Evolutionary conservation across 2,113 vertebrate genomes (phyloP), one percentile per base, ranked within the genome.

Genomic region (Naja naja): DNA sequence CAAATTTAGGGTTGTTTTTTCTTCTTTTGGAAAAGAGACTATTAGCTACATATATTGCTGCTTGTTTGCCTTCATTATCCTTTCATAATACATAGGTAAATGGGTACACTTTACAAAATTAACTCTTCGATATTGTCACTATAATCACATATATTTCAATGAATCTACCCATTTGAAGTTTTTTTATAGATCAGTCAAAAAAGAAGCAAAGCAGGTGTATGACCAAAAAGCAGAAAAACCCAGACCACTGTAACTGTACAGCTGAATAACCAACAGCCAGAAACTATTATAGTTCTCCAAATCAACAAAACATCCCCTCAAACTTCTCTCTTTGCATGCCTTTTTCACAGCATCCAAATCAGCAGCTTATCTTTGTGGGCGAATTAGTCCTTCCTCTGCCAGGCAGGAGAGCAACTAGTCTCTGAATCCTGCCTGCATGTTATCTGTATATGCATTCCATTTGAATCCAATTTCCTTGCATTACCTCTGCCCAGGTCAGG

Each of bases 401-500:
- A 64, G 93, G 94, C 25, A 81, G 85, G 90, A 93, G 89, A 92
- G 91, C 3, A 2, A 93, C 92, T 74, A 5, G 92, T 91, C 81
- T 7, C 54, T 64, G n/a, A 92, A 54, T 27, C 27, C 93, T 5
- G 54, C 92, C 94, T 94, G 91, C 88, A 58, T 20, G 93, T 55
- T 92, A 85, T 93, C 96, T 96, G 96, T 97, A 94, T 94, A 94
- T 90, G 0, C 64, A 58, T 93, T 95, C 97, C 96, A 54, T 39
- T 90, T n/a, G 95, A 96, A 96, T 97, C 98, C 97, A 96, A 94
- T 97, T 93, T 96, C 97, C 97, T 94, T 85, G 94, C 96, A 92
- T 97, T 96, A 96, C 97, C 97, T 96, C 97, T 96, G 93, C 97
- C 94, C 97, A 97, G 97, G 97, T 97, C 97, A 97, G 97, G 97